Evolutionary conservation across 2,113 vertebrate species (phyloP).

Genomic region (Nothoprocta perdicaria): DNA sequence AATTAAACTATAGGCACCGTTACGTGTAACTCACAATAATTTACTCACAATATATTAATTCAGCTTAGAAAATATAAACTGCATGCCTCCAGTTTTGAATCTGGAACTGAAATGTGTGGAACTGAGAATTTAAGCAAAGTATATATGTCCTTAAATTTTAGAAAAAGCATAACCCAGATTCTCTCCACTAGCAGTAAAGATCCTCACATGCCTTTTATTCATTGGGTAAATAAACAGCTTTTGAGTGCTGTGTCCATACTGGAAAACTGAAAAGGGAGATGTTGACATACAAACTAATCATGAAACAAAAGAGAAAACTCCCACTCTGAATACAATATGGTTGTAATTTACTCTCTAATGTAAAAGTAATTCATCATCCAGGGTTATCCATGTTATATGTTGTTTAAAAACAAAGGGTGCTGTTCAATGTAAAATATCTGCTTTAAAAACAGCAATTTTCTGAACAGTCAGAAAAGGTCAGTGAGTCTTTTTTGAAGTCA

Average conservation of each 20-base stretch:
- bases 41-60: not conserved
- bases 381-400: not conserved
- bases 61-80: not conserved
- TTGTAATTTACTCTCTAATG: not conserved
- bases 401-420: not conserved
- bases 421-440: not conserved
- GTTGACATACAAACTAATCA: not conserved
- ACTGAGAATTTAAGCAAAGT: not conserved
- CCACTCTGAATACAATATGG: not conserved
- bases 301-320: not conserved
- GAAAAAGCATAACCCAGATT: not conserved
- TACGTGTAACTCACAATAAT: not conserved
- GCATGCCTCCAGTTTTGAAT: not conserved
- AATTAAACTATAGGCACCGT: not conserved
- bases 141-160: not conserved
- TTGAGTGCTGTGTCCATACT: not conserved
- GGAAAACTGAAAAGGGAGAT: not conserved
- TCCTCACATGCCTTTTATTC: not conserved
- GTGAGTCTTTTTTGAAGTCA: not conserved
- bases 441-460: not conserved
- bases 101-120: not conserved
- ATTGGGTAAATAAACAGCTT: not conserved
- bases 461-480: not conserved
- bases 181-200: not conserved
- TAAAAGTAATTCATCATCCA: not conserved